Base-by-base conservation (phyloP, 2,113 vertebrate genomes). In the Triplophysa tibetana region DNA sequence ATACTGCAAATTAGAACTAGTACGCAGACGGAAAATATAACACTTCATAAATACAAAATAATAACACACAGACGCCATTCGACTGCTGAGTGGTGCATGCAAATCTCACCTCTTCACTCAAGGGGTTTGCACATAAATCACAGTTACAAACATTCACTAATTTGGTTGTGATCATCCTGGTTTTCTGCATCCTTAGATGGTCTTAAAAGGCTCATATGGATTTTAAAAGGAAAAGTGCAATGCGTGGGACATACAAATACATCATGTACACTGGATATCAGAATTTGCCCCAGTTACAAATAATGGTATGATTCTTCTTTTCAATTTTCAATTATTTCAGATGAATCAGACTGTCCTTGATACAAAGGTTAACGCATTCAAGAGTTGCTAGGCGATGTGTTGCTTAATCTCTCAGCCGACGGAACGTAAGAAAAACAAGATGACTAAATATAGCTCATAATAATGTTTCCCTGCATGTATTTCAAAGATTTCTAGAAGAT, bases 301-400 rank as follows among this genome's bases (percentile, higher is more conserved):
- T 6, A 38, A 60, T 52, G 26, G 61, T 33, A 52, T 56, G 11
- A 2, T 21, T 26, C 43, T 58, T 68, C 68, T 58, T 33, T n/a
- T 52, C 19, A 41, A 78, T 58, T 17, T 23, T 13, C n/a, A 60
- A 23, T 60, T 60, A 43, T 41, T 23, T 23, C 21, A 16, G 16
- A 63, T 24, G n/a, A n/a, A 38, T 38, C 33, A 38, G 6, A 21
- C 29, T 3, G 60, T 61, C 78, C 68, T 80, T 63, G 19, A 60
- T 58, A 68, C 23, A 72, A 11, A 74, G 33, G 33, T 5, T 6
- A 38, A 38, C 6, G 38, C 63, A 61, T 58, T 52, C 65, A 23
- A 24, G 72, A 67, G 83, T 85, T 82, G 80, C 83, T 77, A 77
- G 78, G 77, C 50, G 48, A 85, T 83, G 74, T 70, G 16, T 64